These are phyloP conservation scores for Diachasma alloeum DNA, from an alignment of 1,140 invertebrate species.

Conservation along the genomic window DNA sequence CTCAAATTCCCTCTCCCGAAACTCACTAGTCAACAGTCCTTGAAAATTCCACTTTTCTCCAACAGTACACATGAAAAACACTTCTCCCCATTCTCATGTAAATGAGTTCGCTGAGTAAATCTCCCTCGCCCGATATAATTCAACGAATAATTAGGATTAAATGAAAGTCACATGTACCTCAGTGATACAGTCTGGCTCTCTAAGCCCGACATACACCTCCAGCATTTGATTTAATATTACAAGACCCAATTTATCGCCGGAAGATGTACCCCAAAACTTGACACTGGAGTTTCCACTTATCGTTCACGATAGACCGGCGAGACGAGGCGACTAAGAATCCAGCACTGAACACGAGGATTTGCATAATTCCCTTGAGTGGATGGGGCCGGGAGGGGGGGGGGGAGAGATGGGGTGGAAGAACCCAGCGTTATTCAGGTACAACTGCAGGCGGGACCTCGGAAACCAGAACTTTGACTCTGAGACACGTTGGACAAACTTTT, in stretches of 20 bases:
- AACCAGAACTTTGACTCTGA: background rate
- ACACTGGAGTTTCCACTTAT: slow-evolving; percentile 21
- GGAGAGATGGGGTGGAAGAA: slow-evolving; percentile 19
- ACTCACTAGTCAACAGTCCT: too few species aligned
- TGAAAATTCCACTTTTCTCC: too few species aligned
- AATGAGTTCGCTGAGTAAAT: too few species aligned
- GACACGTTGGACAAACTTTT: slow-evolving; percentile 3
- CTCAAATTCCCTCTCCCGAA: too few species aligned
- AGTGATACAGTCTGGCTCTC: too few species aligned
- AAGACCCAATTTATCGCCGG: slow-evolving; percentile 10
- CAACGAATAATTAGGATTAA: too few species aligned
- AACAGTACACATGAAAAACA: too few species aligned
- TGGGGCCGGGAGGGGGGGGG: slow-evolving; percentile 44
- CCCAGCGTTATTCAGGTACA: background rate
- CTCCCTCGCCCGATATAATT: too few species aligned
- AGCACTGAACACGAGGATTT: slow-evolving; percentile 31
- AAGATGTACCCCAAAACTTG: slow-evolving; percentile 18
- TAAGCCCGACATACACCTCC: too few species aligned
- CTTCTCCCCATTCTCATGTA: too few species aligned
- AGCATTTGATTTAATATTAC: too few species aligned
- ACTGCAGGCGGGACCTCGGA: background rate
- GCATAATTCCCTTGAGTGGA: slow-evolving; percentile 38
- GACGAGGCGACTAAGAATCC: slow-evolving; percentile 13
- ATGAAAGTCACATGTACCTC: too few species aligned
- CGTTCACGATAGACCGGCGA: slow-evolving; percentile 4